Evolutionary conservation across 2,797 vertebrate genomes (phyloP).

Genomic region (Siniperca scherzeri): DNA sequence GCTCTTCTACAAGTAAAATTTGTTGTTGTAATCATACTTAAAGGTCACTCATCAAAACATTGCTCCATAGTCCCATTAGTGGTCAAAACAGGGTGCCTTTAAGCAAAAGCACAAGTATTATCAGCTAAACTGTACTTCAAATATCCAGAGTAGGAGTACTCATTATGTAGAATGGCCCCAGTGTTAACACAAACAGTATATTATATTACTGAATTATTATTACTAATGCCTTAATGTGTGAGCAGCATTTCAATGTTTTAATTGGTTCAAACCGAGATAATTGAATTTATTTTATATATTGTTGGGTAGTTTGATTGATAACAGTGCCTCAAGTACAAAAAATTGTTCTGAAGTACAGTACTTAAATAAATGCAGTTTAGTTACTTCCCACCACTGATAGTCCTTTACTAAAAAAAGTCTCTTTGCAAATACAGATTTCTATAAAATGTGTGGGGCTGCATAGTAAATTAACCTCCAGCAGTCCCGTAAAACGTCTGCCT

Average conservation of each 20-base stretch:
- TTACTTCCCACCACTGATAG: background rate
- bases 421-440: background rate
- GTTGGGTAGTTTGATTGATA: background rate
- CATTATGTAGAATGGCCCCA: background rate
- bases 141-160: background rate
- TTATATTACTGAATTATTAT: slow-evolving; percentile 1
- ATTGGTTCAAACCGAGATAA: background rate
- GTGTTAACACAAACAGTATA: background rate
- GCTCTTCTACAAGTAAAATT: background rate
- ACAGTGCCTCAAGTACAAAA: background rate
- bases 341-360: background rate
- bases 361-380: background rate
- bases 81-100: background rate
- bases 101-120: background rate
- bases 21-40: background rate
- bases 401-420: background rate
- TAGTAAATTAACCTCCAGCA: background rate
- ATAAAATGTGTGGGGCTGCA: background rate
- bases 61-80: background rate
- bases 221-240: background rate
- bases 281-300: too few relatives aligned
- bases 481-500: background rate
- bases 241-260: background rate
- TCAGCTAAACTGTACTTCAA: background rate
- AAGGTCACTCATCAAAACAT: background rate